phyloP scores from a whole-genome alignment of 1,140 invertebrate species.

The Macrotrachela quadricornifera region DNA sequence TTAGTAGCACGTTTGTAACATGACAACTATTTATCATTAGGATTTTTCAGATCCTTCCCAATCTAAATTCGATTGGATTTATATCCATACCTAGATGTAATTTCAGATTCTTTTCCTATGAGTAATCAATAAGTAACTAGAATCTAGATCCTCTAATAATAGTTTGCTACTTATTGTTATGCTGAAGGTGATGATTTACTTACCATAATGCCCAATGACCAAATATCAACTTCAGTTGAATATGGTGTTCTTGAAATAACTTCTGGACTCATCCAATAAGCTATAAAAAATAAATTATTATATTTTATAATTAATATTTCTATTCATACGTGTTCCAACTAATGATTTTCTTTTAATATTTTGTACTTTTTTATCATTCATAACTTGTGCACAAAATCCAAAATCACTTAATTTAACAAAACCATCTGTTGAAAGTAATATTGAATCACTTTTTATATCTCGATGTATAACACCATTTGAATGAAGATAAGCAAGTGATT shows the following conservation, averaged over 20 bases:
- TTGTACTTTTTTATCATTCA: neutral
- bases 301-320: no score
- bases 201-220: constrained; percentile 53
- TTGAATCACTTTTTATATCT: constrained; percentile 95
- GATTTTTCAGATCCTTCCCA: no score
- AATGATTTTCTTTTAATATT: constrained; percentile 58
- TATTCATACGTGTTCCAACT: constrained; percentile 53
- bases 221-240: constrained; percentile 79
- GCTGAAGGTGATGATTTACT: no score
- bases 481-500: constrained; percentile 84
- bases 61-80: no score
- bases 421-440: constrained; percentile 71
- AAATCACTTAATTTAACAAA: constrained; percentile 89
- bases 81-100: no score
- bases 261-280: constrained; percentile 97
- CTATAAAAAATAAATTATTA: no score
- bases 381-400: constrained; percentile 91
- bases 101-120: no score
- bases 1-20: no score
- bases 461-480: constrained; percentile 68
- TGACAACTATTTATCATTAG: no score
- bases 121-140: no score
- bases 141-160: no score
- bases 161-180: no score
- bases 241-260: constrained; percentile 87